These are phyloP conservation scores for Ceratosolen solmsi DNA, from an alignment of 1,140 invertebrate genomes.

Conservation along the genomic window DNA sequence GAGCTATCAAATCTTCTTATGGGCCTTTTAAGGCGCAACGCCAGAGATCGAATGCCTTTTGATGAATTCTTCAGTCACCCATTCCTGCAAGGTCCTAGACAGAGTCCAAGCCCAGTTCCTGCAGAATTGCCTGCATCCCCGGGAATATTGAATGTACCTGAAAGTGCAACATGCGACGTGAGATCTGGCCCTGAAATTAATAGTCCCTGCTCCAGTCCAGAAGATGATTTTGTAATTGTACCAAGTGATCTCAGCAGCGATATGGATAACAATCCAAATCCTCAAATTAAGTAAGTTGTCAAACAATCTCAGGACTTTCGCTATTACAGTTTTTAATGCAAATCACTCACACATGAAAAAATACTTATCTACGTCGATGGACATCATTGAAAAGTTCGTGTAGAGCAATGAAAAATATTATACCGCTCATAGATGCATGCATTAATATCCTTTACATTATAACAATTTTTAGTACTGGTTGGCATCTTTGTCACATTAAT, in stretches of 20 bases:
- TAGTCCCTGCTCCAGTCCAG: conserved; percentile 78
- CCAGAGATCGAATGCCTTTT: conserved; percentile 96
- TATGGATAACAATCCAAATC: conserved; percentile 68
- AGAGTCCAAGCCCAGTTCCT: conserved; percentile 64
- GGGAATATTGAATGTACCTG: conserved; percentile 59
- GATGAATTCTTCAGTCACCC: conserved; percentile 95
- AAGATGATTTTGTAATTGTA: conserved; percentile 92
- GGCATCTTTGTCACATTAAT: no score
- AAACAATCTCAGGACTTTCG: no score
- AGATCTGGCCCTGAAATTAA: conserved; percentile 68
- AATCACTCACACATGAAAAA: no score
- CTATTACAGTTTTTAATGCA: no score
- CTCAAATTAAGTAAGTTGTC: conserved; percentile 59
- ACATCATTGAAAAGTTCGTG: no score
- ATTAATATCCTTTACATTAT: no score
- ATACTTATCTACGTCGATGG: no score
- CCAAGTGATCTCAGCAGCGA: conserved; percentile 80
- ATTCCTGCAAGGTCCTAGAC: conserved; percentile 84
- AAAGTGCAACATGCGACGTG: conserved; percentile 63
- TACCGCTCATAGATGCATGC: no score
- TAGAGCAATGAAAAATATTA: no score
- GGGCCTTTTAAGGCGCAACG: conserved; percentile 91
- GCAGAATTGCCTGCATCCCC: conserved; percentile 70
- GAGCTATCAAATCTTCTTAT: conserved; percentile 91
- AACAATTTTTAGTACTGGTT: no score